These are phyloP conservation scores for Beroe forskalii DNA, from an alignment of 37 sponge, comb jelly and placozoan genomes.

Conservation along the genomic window DNA sequence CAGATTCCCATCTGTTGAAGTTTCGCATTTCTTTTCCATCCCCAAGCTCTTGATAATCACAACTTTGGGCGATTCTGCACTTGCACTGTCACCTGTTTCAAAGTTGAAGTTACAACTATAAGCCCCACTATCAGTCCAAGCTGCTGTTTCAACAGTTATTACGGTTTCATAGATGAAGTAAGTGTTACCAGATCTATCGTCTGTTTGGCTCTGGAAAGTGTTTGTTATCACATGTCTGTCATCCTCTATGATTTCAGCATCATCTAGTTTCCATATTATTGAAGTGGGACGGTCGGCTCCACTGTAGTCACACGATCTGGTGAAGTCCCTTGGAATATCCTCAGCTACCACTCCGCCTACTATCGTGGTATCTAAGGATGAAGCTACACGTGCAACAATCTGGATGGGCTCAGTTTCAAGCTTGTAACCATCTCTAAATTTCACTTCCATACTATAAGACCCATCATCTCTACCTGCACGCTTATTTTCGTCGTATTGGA, in stretches of 20 bases:
- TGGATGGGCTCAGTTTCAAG: not conserved
- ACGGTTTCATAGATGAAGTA: not conserved
- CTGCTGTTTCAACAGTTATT: not conserved
- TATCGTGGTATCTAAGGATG: not conserved
- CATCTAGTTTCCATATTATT: not conserved
- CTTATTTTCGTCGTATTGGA: not conserved
- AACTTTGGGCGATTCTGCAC: not conserved
- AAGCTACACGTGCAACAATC: not conserved
- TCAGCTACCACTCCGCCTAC: not conserved
- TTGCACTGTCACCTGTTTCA: not conserved
- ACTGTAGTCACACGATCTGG: conserved; percentile 22
- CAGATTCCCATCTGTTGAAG: not conserved
- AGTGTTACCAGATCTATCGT: not conserved
- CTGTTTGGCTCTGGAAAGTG: not conserved
- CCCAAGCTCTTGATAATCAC: not conserved
- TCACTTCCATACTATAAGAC: not conserved
- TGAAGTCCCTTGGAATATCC: not conserved
- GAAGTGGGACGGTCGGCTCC: not conserved
- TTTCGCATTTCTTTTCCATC: not conserved
- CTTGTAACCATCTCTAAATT: not conserved
- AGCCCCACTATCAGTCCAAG: not conserved
- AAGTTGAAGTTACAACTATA: conserved; percentile 9
- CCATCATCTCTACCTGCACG: conserved; percentile 41
- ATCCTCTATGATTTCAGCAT: not conserved
- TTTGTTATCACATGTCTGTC: not conserved